These are phyloP conservation scores for Montipora efflorescens DNA, from an alignment of 64 coral and sea anemone genomes.

Conservation along the genomic window DNA sequence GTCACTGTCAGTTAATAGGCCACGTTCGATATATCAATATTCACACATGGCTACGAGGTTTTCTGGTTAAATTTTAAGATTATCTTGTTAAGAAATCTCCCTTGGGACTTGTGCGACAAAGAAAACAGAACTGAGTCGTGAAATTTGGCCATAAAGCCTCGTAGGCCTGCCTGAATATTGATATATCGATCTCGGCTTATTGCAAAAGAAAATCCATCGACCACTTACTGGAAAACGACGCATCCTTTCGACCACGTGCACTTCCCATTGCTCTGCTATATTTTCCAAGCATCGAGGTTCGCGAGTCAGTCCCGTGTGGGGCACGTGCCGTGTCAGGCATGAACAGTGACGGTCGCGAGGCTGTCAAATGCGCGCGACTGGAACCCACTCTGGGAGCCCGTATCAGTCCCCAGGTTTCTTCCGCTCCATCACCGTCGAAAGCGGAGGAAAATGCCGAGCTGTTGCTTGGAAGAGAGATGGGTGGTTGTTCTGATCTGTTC, in stretches of 20 bases:
- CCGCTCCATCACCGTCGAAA: not conserved
- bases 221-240: constrained; percentile 22
- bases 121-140: too few relatives aligned
- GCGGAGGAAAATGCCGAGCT: constrained; percentile 16
- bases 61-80: too few relatives aligned
- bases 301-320: constrained; percentile 12
- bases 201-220: not conserved
- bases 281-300: not conserved
- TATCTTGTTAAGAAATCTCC: too few relatives aligned
- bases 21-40: too few relatives aligned
- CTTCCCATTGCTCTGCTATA: constrained; percentile 23
- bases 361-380: not conserved
- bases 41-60: too few relatives aligned
- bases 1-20: too few relatives aligned
- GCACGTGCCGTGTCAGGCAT: constrained; percentile 8
- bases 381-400: not conserved
- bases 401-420: constrained; percentile 20
- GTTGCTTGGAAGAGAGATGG: not conserved
- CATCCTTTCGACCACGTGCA: not conserved
- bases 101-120: too few relatives aligned
- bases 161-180: too few relatives aligned
- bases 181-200: not conserved
- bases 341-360: not conserved
- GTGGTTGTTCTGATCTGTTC: constrained; percentile 14
- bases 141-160: too few relatives aligned